These are phyloP conservation scores for Craterocephalus amniculus DNA, from an alignment of 2,797 vertebrate genomes.

Conservation along the genomic window DNA sequence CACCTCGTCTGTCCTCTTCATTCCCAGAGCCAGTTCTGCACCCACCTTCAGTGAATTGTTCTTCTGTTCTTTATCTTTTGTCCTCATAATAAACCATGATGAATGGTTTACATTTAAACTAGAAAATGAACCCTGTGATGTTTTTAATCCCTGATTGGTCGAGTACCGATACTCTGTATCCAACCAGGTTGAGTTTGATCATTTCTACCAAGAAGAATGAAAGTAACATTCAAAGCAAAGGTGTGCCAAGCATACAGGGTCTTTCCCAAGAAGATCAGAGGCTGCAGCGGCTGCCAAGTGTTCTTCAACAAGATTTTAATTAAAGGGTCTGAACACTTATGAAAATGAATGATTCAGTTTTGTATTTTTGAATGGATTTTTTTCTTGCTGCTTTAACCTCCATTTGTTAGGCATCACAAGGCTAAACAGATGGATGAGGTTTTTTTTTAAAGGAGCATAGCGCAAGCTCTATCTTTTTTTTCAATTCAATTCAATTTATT, in stretches of 20 bases:
- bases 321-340: background rate
- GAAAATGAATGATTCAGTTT: background rate
- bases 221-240: background rate
- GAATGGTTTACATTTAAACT: background rate
- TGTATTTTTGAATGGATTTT: background rate
- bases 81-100: background rate
- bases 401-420: too few species aligned
- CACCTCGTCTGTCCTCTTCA: too few species aligned
- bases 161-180: background rate
- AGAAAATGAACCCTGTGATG: background rate
- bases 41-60: background rate
- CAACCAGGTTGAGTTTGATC: background rate
- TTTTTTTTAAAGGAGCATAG: too few species aligned
- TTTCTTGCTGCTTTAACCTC: too few species aligned
- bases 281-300: background rate
- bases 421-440: too few species aligned
- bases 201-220: slow-evolving; percentile 2
- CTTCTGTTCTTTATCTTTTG: background rate
- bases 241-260: background rate
- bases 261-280: background rate
- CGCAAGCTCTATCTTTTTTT: too few species aligned
- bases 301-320: background rate
- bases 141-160: background rate
- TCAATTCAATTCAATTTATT: too few species aligned
- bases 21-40: too few species aligned